phyloP scores from a whole-genome alignment of 2,888 invertebrate species.

The Epicampocera succincta region DNA sequence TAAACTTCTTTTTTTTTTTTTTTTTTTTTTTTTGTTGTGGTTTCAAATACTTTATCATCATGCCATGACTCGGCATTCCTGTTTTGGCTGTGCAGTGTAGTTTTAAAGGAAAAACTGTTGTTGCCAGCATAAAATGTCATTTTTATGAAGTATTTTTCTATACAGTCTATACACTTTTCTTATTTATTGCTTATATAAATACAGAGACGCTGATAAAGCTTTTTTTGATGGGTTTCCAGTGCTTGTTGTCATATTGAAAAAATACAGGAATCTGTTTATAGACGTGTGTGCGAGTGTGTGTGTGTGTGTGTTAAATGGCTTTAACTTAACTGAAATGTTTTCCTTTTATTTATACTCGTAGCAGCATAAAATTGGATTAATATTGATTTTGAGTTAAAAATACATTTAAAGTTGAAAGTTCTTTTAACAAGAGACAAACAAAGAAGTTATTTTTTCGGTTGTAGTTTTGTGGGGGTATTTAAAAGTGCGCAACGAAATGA shows the following conservation, averaged over 20 bases:
- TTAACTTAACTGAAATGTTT: slow-evolving; percentile 39
- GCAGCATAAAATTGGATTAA: slow-evolving; percentile 33
- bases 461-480: no score
- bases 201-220: slow-evolving; percentile 48
- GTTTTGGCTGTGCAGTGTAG: slow-evolving; percentile 12
- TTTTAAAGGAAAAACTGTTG: slow-evolving; percentile 29
- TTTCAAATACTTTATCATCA: slow-evolving; percentile 37
- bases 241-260: background rate
- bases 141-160: slow-evolving; percentile 69
- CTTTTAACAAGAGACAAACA: background rate
- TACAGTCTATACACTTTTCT: slow-evolving; percentile 33
- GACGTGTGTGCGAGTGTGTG: background rate
- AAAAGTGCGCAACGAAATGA: no score
- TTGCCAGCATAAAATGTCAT: slow-evolving; percentile 62
- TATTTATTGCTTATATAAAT: slow-evolving; percentile 50
- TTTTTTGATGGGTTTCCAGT: slow-evolving; percentile 28
- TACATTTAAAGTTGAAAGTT: slow-evolving; percentile 23
- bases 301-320: slow-evolving; percentile 20
- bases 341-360: slow-evolving; percentile 43
- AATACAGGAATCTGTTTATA: background rate
- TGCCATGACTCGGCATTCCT: slow-evolving; percentile 24
- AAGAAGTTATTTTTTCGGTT: no score
- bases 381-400: slow-evolving; percentile 54
- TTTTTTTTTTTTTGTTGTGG: slow-evolving; percentile 30
- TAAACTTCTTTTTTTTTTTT: slow-evolving; percentile 33